Evolutionary conservation across 2,888 invertebrate species (phyloP).

Genomic region (Rotaria sp.): DNA sequence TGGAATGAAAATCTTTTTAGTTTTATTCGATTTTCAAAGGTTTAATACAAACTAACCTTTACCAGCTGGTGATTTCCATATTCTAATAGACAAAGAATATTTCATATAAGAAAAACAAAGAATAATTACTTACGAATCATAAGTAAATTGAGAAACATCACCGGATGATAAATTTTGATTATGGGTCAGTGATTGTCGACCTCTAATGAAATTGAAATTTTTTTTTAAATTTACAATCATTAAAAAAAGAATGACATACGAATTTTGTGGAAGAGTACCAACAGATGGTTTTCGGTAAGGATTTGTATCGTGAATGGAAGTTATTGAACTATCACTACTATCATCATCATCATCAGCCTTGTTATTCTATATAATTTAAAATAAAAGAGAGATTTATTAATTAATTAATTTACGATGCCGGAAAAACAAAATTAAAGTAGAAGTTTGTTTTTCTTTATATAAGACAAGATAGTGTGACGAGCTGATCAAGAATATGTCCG

Average conservation of each 20-base stretch:
- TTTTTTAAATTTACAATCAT: not conserved
- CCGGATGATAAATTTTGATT: not conserved
- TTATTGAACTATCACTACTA: not conserved
- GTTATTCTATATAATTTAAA: not conserved
- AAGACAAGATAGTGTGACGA: no score
- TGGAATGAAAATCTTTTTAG: no score
- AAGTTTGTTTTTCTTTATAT: no score
- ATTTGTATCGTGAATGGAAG: not conserved
- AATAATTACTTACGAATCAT: not conserved
- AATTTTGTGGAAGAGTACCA: not conserved
- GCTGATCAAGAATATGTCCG: no score
- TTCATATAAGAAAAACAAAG: not conserved
- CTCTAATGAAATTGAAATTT: not conserved
- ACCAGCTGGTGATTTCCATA: not conserved
- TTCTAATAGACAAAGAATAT: not conserved
- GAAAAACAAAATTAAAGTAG: no score
- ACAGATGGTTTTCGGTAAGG: not conserved
- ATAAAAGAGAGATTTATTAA: not conserved
- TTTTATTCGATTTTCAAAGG: no score
- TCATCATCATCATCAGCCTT: not conserved
- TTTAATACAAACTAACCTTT: not conserved
- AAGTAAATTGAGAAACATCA: not conserved
- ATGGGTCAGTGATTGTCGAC: not conserved
- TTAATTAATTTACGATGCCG: not conserved
- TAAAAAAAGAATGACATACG: not conserved